Evolutionary conservation across 2,888 invertebrate species (phyloP).

Genomic region (Pimpla rufipes): DNA sequence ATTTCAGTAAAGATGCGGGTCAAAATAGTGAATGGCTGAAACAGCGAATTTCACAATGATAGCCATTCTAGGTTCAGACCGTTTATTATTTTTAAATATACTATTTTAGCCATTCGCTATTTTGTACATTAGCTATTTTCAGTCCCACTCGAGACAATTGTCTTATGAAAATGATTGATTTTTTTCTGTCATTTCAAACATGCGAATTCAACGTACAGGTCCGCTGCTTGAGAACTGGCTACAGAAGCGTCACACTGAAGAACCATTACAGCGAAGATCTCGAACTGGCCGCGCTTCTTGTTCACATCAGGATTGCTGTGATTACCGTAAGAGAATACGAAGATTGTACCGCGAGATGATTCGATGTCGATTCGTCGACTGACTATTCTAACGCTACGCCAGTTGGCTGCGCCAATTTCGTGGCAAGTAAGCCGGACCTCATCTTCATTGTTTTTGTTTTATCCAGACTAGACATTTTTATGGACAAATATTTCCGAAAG

Average conservation of each 20-base stretch:
- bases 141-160: too few relatives aligned
- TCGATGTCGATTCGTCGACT: background rate
- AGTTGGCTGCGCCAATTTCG: constrained; percentile 43
- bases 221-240: constrained; percentile 93
- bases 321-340: constrained; percentile 62
- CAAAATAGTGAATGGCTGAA: too few relatives aligned
- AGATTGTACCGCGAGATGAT: constrained; percentile 40
- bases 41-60: too few relatives aligned
- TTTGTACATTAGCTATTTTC: too few relatives aligned
- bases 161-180: background rate
- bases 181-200: constrained; percentile 1
- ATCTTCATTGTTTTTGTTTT: constrained; percentile 1
- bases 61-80: too few relatives aligned
- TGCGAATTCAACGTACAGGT: constrained; percentile 84
- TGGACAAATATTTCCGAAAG: background rate
- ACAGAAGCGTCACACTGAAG: constrained; percentile 95
- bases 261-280: constrained; percentile 97
- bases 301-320: constrained; percentile 91
- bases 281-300: constrained; percentile 95
- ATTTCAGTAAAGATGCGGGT: too few relatives aligned
- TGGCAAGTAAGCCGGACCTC: constrained; percentile 37
- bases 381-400: constrained; percentile 19
- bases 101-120: too few relatives aligned
- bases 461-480: background rate
- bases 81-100: too few relatives aligned